Evolutionary conservation across 1,140 invertebrate species (phyloP), one percentile per base, ranked within the genome.

Genomic region (Spodoptera litura): DNA sequence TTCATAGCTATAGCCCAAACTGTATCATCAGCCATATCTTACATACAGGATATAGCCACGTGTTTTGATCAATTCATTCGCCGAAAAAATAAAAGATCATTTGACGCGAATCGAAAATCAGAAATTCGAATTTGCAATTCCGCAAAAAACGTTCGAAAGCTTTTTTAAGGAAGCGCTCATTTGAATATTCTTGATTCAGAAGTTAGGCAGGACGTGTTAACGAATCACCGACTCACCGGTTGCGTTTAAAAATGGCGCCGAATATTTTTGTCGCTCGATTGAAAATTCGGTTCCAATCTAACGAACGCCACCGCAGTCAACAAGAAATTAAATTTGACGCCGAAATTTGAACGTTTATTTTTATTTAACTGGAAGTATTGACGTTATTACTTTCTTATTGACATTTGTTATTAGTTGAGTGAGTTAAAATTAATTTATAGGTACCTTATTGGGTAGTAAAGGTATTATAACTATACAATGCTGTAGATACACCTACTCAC

Each of bases 281-380:
- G 83, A 81, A 86, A 87, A 82, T 85, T 83, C 83, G 82, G 82
- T 84, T 87, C 85, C 80, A 83, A 80, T 85, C 85, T 87, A 87
- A 87, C 85, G 84, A 62, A 78, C 70, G 77, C 51, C 71, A 81
- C 85, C 85, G 81, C 85, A 83, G 81, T 85, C 85, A 85, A 87
- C 83, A 87, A 83, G 79, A 85, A 87, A 87, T 85, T 85, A 82
- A 84, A 85, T 85, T 85, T 82, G 79, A 79, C 49, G 81, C 72
- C 75, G 59, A 83, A 83, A 84, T 82, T 79, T 82, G 79, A 72
- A 76, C 78, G 78, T 79, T 38, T 77, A 79, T 85, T 84, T 81
- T 27, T 78, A 78, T 85, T 83, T 83, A 82, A 75, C 75, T 56
- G 62, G 20, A 51, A 72, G 53, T 68, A 62, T 79, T 58, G 52